Percentiles rank a stretch among this genome's conserved stretches.
Conservation (phyloP, 1,140 invertebrate genomes). For the Drosophila sechellia region DNA sequence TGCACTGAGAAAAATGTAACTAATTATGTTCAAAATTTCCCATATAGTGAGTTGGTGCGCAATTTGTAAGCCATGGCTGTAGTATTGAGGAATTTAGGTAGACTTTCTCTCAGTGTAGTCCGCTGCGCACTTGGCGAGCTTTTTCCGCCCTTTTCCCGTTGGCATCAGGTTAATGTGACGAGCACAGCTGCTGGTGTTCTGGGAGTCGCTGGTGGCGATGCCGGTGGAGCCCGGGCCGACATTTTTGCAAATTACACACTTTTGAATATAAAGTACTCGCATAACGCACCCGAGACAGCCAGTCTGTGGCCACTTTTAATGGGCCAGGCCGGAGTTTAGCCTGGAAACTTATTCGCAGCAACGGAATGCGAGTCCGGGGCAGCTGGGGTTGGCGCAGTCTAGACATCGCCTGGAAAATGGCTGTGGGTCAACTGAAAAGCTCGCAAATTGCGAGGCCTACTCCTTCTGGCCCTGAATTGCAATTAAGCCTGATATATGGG, state of each 20-base stretch:
- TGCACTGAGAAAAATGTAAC: conserved; percentile 9
- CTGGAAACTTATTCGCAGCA: conserved; percentile 26
- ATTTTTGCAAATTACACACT: conserved; percentile 80
- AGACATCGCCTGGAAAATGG: conserved; percentile 22
- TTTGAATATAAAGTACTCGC: conserved; percentile 80
- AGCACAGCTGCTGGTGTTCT: conserved; percentile 59
- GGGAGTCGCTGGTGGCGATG: conserved; percentile 7
- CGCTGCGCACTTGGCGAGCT: conserved; percentile 18
- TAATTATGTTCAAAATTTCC: too few species aligned
- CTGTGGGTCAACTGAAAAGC: conserved; percentile 44
- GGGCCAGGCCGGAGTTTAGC: conserved; percentile 27
- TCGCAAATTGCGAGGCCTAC: conserved; percentile 39
- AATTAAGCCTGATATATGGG: conserved; percentile 58
- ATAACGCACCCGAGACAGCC: conserved; percentile 66
- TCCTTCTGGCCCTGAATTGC: conserved; percentile 29
- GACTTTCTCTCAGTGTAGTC: neutral
- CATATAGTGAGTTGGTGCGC: too few species aligned
- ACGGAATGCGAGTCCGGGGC: neutral
- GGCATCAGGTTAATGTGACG: conserved; percentile 75
- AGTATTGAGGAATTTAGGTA: too few species aligned
- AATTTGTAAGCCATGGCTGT: too few species aligned
- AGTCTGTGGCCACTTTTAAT: conserved; percentile 62
- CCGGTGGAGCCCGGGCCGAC: conserved; percentile 25
- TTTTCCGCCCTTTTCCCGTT: conserved; percentile 8
- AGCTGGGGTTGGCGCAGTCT: conserved; percentile 2